Conservation (phyloP, 2,797 vertebrate genomes). For the Myotis vivesi region DNA sequence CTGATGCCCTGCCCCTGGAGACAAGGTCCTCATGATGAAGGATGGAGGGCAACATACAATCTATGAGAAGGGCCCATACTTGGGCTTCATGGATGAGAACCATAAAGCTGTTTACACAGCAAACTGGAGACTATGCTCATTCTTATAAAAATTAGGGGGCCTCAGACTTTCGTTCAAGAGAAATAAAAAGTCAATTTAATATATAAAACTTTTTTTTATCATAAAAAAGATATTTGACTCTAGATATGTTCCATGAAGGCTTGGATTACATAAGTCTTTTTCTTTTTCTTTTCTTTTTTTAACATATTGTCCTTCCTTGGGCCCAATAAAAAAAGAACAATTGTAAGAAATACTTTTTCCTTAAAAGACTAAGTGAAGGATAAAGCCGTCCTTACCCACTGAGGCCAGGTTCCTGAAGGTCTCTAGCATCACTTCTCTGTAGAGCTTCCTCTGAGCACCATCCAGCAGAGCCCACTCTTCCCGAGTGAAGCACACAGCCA, state of each 20-base stretch:
- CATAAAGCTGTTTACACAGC: background rate
- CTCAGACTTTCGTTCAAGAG: background rate
- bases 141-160: background rate
- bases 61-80: background rate
- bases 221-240: background rate
- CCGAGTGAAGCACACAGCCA: slow-evolving; percentile 9
- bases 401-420: slow-evolving; percentile 76
- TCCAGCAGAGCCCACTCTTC: slow-evolving; percentile 71
- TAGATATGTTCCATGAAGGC: background rate
- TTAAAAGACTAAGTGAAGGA: background rate
- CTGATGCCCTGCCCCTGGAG: background rate
- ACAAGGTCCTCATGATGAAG: background rate
- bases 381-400: slow-evolving; percentile 62
- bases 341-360: background rate
- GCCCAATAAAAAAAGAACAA: background rate
- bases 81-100: background rate
- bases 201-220: background rate
- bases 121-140: background rate
- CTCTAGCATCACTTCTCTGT: slow-evolving; percentile 78
- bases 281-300: background rate
- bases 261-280: background rate
- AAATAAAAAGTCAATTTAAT: background rate
- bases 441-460: slow-evolving; percentile 51
- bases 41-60: background rate
- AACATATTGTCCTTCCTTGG: background rate